phyloP scores from a whole-genome alignment of 53 echinoderm and acorn worm genomes.

The Antedon mediterranea region DNA sequence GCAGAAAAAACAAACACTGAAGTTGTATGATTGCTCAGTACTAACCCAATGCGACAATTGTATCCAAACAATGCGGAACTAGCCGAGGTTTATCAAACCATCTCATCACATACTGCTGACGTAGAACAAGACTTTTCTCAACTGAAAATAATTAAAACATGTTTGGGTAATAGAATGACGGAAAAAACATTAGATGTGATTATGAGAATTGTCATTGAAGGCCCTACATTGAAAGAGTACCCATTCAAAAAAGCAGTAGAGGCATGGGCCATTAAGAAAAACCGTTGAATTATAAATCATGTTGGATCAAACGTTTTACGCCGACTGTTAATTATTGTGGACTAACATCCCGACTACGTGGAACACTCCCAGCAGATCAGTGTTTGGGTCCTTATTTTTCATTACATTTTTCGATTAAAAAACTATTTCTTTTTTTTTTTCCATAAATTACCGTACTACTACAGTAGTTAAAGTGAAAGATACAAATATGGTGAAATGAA shows the following conservation, averaged over 20 bases:
- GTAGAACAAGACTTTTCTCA: conserved; percentile 16
- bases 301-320: neutral
- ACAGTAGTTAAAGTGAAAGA: too few species aligned
- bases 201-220: conserved; percentile 19
- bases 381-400: too few species aligned
- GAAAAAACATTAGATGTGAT: conserved; percentile 24
- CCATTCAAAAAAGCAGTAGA: conserved; percentile 6
- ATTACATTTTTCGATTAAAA: too few species aligned
- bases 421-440: too few species aligned
- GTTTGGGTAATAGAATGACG: conserved; percentile 23
- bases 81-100: conserved; percentile 3
- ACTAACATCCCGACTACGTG: too few species aligned
- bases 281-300: too few species aligned
- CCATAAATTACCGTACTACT: too few species aligned
- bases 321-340: too few species aligned
- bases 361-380: too few species aligned
- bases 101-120: conserved; percentile 19
- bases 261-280: neutral
- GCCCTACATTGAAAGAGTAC: conserved; percentile 20
- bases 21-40: conserved; percentile 3
- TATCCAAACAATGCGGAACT: conserved; percentile 9
- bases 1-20: neutral
- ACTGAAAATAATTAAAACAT: conserved; percentile 14
- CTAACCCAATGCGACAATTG: conserved; percentile 19
- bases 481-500: too few species aligned